Conservation (phyloP, 2,113 vertebrate species). For the Accipiter virgatus region DNA sequence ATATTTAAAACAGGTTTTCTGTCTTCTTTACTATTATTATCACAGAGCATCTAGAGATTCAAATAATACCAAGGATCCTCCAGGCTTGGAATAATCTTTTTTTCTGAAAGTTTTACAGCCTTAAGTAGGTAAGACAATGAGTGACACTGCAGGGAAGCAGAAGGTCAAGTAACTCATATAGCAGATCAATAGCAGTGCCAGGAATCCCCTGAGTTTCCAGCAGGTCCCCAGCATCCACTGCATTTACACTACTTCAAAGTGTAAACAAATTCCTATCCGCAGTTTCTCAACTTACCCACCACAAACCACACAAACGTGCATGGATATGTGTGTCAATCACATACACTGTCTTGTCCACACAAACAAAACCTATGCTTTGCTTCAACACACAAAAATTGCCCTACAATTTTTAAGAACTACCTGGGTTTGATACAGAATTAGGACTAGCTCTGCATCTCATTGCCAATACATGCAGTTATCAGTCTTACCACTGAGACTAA, state of each 20-base stretch:
- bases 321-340: background rate
- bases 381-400: background rate
- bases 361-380: background rate
- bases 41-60: background rate
- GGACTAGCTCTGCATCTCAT: background rate
- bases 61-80: background rate
- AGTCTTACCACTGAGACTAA: background rate
- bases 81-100: background rate
- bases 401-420: background rate
- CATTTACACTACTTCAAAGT: background rate
- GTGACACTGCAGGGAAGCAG: background rate
- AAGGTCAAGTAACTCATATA: background rate
- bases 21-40: background rate
- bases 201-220: background rate
- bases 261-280: background rate
- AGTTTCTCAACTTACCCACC: background rate
- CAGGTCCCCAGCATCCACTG: background rate
- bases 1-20: background rate
- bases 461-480: rapidly evolving
- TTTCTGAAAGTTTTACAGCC: background rate
- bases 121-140: background rate
- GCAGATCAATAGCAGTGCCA: background rate
- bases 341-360: background rate
- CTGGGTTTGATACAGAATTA: background rate
- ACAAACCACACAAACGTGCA: background rate